Evolutionary conservation across 2,888 invertebrate species (phyloP), one percentile per base, ranked within the genome.

Genomic region (Caenorhabditis sp.): DNA sequence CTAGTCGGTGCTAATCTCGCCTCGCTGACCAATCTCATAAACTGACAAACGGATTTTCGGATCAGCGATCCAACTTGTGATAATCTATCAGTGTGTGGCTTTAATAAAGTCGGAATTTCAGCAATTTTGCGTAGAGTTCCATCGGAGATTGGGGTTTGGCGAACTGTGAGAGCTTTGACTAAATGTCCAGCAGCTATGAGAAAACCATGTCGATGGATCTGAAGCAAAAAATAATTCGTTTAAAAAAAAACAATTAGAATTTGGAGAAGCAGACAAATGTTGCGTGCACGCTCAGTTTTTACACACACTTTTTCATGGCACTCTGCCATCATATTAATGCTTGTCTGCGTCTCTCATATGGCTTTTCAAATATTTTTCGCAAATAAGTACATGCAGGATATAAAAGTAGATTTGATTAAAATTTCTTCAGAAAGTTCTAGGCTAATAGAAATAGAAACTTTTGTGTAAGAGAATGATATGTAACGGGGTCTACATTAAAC

Each of bases 141-240:
- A 5, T 58, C 36, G 17, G 4, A 14, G 21, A 67, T 52, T 14
- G 60, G 38, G 1, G 61, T 59, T 17, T 50, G 50, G 8, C 69
- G 59, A 53, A 25, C 54, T 7, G 64, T 4, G 7, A 80, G 54
- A 50, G 78, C 80, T 65, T 68, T 68, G 0, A 75, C 26, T 0
- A 63, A 17, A 53, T 80, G 75, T 0, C 78, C 77, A 10, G 73
- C 27, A 0, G 79, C 70, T 12, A 78, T 25, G 8, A 82, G 38
- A 49, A 64, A 76, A 1, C 82, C 82, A 31, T 82, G 79, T 36
- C 72, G 60, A 14, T 71, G 59, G 26, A 80, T 53, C 79, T 79
- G 38, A 38, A 36, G 38, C 23, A 23, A 23, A 50, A 50, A 50
- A 10, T 20, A 50, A 50, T 10, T 10, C 4, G 4, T 50, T 50